Conservation (phyloP, 1,140 invertebrate genomes). For the Zaprionus camerounensis region DNA sequence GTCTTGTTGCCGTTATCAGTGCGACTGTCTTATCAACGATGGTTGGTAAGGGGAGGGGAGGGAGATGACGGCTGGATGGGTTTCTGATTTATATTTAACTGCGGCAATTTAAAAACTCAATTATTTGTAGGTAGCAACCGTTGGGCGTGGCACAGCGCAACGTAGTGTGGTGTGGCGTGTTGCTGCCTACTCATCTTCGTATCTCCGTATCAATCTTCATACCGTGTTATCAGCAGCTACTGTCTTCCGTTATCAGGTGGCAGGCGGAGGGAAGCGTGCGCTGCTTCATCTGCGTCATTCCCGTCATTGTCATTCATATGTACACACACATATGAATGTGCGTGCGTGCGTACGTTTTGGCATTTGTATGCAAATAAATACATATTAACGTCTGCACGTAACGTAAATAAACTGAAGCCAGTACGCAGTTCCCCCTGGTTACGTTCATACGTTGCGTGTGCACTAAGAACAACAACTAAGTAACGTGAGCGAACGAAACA, state of each 20-base stretch:
- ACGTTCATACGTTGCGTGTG: constrained; percentile 1
- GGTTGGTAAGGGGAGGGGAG: not conserved
- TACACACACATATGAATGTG: not conserved
- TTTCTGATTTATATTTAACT: constrained; percentile 65
- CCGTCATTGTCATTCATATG: constrained; percentile 28
- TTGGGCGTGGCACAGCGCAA: constrained; percentile 28
- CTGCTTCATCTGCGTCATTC: constrained; percentile 43
- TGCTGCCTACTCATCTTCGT: constrained; percentile 20
- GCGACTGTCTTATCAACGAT: constrained; percentile 38
- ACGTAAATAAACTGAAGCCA: not conserved
- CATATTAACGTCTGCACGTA: not conserved
- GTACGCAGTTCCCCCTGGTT: not conserved
- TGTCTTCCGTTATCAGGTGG: constrained; percentile 20
- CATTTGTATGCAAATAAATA: not conserved
- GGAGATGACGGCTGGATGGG: not conserved
- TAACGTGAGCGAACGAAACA: not conserved
- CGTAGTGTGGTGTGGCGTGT: constrained; percentile 46
- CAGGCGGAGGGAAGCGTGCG: constrained; percentile 16
- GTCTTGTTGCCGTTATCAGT: constrained; percentile 20
- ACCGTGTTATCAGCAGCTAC: constrained; percentile 8
- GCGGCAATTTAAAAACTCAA: constrained; percentile 41
- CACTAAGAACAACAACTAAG: not conserved
- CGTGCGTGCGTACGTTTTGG: not conserved
- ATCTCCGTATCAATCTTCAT: constrained; percentile 20
- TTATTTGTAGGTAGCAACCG: constrained; percentile 43